phyloP scores from a whole-genome alignment of 2,888 invertebrate species.

The Meiosimyza decipiens region DNA sequence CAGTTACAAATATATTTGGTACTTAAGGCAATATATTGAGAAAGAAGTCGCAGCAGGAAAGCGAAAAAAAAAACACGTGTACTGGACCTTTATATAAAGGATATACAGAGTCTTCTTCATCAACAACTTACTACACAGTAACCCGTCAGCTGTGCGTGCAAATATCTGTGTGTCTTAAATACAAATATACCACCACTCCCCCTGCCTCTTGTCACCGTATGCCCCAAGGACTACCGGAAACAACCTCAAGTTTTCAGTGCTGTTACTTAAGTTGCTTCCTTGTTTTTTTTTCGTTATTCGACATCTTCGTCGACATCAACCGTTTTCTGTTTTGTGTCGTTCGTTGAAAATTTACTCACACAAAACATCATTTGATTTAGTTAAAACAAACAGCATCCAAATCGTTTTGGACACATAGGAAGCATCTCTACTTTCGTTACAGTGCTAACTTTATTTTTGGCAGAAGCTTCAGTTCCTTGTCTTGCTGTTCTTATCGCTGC shows the following conservation, averaged over 20 bases:
- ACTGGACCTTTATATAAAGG: background rate
- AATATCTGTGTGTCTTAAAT: no score
- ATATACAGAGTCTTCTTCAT: background rate
- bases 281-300: no score
- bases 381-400: background rate
- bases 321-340: no score
- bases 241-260: background rate
- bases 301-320: no score
- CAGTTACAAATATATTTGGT: conserved; percentile 35
- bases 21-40: conserved; percentile 14
- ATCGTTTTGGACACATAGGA: background rate
- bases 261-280: background rate
- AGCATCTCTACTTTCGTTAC: background rate
- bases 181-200: no score
- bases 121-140: background rate
- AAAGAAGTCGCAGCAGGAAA: background rate
- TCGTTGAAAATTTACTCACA: conserved; percentile 3
- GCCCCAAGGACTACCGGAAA: conserved; percentile 19
- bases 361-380: conserved; percentile 23
- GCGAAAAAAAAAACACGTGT: background rate
- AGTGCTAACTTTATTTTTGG: conserved; percentile 29
- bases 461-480: background rate
- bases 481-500: background rate
- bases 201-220: no score
- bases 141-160: conserved; percentile 1